Evolutionary conservation across 1,140 invertebrate species (phyloP).

Genomic region (Plectrocnemia conspersa): DNA sequence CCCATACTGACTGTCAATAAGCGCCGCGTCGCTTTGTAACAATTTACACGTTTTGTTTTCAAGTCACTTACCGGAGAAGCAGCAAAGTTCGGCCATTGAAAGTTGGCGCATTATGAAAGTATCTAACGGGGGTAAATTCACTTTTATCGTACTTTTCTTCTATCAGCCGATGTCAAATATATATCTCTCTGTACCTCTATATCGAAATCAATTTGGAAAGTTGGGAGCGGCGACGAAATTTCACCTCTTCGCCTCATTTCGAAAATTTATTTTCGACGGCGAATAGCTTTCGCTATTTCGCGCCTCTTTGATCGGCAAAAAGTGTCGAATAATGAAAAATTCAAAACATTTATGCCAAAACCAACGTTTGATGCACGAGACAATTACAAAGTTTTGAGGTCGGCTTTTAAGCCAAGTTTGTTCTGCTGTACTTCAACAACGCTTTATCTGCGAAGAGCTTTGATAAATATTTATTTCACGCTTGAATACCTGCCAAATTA

Average conservation of each 20-base stretch:
- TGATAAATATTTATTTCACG: too few relatives aligned
- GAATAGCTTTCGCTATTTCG: background rate
- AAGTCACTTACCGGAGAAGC: conserved; percentile 16
- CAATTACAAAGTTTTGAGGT: too few relatives aligned
- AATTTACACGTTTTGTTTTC: conserved; percentile 17
- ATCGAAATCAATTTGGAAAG: conserved; percentile 6
- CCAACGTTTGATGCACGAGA: too few relatives aligned
- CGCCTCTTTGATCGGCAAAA: too few relatives aligned
- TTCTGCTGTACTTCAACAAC: too few relatives aligned
- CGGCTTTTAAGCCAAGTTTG: too few relatives aligned
- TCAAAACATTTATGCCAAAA: too few relatives aligned
- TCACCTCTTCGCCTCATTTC: background rate
- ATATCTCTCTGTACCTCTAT: background rate
- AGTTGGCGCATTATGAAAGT: conserved; percentile 2
- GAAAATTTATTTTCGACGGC: background rate
- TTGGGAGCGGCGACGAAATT: background rate
- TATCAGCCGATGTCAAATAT: background rate
- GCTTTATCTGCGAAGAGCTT: too few relatives aligned
- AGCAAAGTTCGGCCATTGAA: conserved; percentile 13
- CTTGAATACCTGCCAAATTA: too few relatives aligned
- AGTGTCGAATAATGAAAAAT: too few relatives aligned
- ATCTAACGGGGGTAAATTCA: conserved; percentile 2
- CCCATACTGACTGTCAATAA: background rate
- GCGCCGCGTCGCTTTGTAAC: conserved; percentile 6
- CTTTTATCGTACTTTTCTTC: conserved; percentile 2